These are phyloP conservation scores for Myiozetetes cayanensis DNA, from an alignment of 2,113 vertebrate species.

Conservation along the genomic window DNA sequence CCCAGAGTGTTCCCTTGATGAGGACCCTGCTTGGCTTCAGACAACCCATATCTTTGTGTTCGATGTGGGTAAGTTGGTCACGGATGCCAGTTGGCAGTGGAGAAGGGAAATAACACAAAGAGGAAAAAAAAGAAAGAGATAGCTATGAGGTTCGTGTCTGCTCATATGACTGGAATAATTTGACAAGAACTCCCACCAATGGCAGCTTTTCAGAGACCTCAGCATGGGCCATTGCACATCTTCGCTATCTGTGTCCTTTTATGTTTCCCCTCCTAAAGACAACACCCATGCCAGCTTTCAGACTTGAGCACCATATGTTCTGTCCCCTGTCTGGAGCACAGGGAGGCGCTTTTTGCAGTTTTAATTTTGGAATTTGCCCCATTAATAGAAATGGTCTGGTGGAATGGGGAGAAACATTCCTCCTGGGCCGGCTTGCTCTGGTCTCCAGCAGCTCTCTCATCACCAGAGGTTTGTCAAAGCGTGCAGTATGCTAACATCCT, in stretches of 20 bases:
- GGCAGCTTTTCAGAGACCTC: not conserved
- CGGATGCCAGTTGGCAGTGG: conserved; percentile 4
- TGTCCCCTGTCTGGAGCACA: not conserved
- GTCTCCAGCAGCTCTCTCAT: conserved; percentile 38
- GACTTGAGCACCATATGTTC: not conserved
- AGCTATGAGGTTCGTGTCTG: not conserved
- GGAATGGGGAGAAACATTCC: not conserved
- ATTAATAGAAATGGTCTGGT: not conserved
- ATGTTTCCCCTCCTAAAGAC: not conserved
- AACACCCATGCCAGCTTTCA: not conserved
- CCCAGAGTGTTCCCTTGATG: not conserved
- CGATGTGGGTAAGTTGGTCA: not conserved
- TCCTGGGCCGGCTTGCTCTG: not conserved
- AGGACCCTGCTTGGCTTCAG: conserved; percentile 29
- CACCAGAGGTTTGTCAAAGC: conserved; percentile 18
- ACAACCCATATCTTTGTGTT: not conserved
- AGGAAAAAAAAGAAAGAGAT: not conserved
- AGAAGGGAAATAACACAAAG: not conserved
- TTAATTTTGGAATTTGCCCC: conserved; percentile 19
- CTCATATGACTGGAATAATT: not conserved
- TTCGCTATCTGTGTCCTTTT: not conserved
- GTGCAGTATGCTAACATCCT: conserved; percentile 49
- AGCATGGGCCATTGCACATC: not conserved
- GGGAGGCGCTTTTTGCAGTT: not conserved
- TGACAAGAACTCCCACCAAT: not conserved